These are phyloP conservation scores for Bombus consobrinus DNA, from an alignment of 1,140 invertebrate genomes.

Conservation along the genomic window DNA sequence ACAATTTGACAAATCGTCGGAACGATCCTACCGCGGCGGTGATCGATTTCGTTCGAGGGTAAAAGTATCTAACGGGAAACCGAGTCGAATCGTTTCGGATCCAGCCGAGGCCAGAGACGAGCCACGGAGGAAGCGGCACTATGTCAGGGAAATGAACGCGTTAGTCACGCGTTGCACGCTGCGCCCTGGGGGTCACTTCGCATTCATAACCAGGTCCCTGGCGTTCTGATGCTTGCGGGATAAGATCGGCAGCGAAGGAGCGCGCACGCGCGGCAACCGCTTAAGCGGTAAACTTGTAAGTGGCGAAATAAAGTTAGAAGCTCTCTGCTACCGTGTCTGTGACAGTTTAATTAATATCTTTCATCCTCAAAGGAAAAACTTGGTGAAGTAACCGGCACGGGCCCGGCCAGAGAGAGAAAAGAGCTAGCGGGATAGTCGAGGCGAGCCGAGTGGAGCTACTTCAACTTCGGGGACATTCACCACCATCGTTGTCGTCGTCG, in stretches of 20 bases:
- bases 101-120: no score
- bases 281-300: constrained; percentile 81
- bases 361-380: constrained; percentile 81
- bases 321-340: constrained; percentile 76
- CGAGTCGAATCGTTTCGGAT: no score
- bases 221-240: background rate
- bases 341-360: constrained; percentile 83
- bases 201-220: constrained; percentile 31
- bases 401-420: constrained; percentile 1
- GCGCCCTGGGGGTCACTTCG: constrained; percentile 8
- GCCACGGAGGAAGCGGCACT: no score
- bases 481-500: constrained; percentile 34
- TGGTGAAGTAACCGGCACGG: constrained; percentile 76
- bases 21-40: background rate
- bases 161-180: constrained; percentile 35
- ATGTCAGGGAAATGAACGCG: constrained; percentile 11
- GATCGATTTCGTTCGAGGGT: background rate
- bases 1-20: background rate
- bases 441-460: constrained; percentile 74
- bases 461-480: constrained; percentile 72
- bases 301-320: constrained; percentile 81
- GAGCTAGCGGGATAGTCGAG: constrained; percentile 61
- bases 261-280: constrained; percentile 17
- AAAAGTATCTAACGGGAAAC: background rate
- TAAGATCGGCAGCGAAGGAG: background rate